Base-by-base conservation (phyloP, 1,140 invertebrate species). In the Akabosia matsudoensis region DNA sequence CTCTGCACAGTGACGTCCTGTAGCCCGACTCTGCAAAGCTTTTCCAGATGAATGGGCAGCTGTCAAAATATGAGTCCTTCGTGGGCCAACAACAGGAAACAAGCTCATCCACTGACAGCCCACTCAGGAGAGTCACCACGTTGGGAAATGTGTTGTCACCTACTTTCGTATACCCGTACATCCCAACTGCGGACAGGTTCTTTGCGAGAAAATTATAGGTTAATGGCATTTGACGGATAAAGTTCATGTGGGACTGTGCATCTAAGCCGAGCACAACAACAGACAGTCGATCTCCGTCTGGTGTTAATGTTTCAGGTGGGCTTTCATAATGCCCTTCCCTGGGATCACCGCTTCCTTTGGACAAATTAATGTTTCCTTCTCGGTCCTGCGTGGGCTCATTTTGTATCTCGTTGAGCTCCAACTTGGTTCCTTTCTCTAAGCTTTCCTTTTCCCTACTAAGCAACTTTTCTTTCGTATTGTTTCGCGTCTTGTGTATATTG, bases 1-100 rank as follows among this genome's bases (percentile, higher is more conserved):
- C 86, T 96, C 94, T 0, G 88, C 91, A 74, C n/a, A 92, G 92
- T 1, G 90, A 90, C 0, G 95, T 96, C 0, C 90, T 87, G 82
- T 92, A 96, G 1, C 91, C 91, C 7, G 87, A 31, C 13, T 34
- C 70, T 33, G 70, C 33, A 79, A 85, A 88, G 51, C 85, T 82
- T 56, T 87, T 84, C 85, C 85, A 86, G 13, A 85, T 80, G 34
- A 84, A 79, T 0, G 84, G 84, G 74, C 83, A 83, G 22, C 83
- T 78, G 77, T 86, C 85, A 70, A 82, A 85, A 7, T 84, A 81
- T 18, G 75, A 30, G 28, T 72, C 0, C 0, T 75, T 37, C 22
- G 37, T 70, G 4, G 70, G 70, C 67, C 67, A 76, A n/a, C 56
- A 31, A 52, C 18, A 24, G 0, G n/a, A 22, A 37, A 13, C 34